phyloP scores from a whole-genome alignment of 2,113 vertebrate species.

The Pogona vitticeps region DNA sequence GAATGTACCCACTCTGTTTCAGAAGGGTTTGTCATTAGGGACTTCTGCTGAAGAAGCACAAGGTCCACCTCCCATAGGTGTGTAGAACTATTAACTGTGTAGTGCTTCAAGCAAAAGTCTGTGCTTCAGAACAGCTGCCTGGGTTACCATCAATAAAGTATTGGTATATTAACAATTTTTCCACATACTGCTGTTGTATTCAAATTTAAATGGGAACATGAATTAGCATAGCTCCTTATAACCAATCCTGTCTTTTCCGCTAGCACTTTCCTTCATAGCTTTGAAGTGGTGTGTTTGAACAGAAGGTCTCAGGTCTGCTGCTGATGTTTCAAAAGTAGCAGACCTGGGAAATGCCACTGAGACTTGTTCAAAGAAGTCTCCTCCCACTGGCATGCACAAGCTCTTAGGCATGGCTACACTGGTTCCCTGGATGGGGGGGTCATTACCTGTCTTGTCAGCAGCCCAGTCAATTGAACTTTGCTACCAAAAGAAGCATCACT shows the following conservation, averaged over 20 bases:
- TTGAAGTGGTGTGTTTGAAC: not conserved
- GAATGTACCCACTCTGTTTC: rapidly evolving
- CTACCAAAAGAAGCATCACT: slow-evolving; percentile 13
- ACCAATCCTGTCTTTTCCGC: not conserved
- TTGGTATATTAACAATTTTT: not conserved
- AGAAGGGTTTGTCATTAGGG: not conserved
- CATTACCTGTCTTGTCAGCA: not conserved
- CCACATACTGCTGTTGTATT: not conserved
- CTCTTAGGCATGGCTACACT: not conserved
- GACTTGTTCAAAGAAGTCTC: not conserved
- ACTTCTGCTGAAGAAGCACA: not conserved
- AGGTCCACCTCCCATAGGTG: not conserved
- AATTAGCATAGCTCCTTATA: slow-evolving; percentile 1
- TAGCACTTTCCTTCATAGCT: not conserved
- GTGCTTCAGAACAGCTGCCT: not conserved
- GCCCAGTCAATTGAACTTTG: slow-evolving; percentile 11
- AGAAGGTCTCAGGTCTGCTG: not conserved
- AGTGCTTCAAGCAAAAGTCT: not conserved
- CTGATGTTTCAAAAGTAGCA: not conserved
- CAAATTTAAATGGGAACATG: not conserved
- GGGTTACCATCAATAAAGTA: not conserved
- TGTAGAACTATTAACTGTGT: not conserved
- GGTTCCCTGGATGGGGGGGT: not conserved
- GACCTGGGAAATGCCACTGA: not conserved
- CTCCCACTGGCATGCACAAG: not conserved